phyloP scores from a whole-genome alignment of 1,140 invertebrate genomes.

The Linepithema humile region DNA sequence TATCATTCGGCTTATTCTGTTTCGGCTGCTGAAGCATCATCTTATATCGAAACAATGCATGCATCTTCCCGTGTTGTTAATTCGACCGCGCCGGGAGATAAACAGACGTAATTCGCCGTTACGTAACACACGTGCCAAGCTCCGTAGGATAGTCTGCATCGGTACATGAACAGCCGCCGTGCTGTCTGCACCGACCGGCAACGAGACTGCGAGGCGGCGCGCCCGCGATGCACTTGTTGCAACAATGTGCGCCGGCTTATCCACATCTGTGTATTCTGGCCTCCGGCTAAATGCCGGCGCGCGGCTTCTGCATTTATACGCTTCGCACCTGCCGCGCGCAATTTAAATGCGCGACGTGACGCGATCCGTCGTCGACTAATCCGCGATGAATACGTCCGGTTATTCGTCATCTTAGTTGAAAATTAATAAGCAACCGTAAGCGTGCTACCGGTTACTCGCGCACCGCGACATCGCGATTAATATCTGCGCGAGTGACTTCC shows the following conservation, averaged over 20 bases:
- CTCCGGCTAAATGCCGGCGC: constrained; percentile 51
- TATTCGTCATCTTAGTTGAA: not conserved
- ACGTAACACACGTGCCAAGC: constrained; percentile 62
- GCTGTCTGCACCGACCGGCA: constrained; percentile 76
- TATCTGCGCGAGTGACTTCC: not conserved
- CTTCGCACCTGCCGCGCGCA: not conserved
- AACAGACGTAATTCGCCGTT: constrained; percentile 59
- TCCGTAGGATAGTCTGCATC: constrained; percentile 23
- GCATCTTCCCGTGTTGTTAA: constrained; percentile 16
- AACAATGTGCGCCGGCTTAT: constrained; percentile 66
- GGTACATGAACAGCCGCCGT: constrained; percentile 70
- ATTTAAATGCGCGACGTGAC: not conserved
- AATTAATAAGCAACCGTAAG: no score
- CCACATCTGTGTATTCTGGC: not conserved
- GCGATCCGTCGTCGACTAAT: not conserved
- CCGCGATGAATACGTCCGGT: not conserved
- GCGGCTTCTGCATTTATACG: constrained; percentile 32
- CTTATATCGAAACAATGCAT: constrained; percentile 36
- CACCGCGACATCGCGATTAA: not conserved
- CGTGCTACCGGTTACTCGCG: no score
- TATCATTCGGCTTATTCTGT: constrained; percentile 7
- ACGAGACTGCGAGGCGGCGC: constrained; percentile 81
- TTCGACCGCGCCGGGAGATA: constrained; percentile 1
- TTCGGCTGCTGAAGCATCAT: not conserved
- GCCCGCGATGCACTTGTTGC: constrained; percentile 78